A percentile compares a stretch with the other conserved stretches of the same genome.
Conservation (phyloP, 2,113 vertebrate species). For the Megaleporinus macrocephalus region DNA sequence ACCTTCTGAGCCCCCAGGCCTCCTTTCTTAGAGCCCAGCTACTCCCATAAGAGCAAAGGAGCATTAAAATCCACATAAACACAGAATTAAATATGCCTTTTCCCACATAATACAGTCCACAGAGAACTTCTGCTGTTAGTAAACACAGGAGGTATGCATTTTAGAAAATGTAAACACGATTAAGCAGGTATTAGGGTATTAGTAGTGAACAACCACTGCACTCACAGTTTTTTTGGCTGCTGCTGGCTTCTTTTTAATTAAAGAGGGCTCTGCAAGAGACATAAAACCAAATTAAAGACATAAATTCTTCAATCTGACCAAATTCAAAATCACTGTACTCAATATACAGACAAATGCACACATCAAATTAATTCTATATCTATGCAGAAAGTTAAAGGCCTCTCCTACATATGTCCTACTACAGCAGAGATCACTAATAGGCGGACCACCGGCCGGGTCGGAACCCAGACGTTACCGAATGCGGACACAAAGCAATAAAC, state of each 20-base stretch:
- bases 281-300: neutral
- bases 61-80: slow-evolving; percentile 14
- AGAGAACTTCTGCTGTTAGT: neutral
- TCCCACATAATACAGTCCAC: neutral
- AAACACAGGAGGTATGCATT: no score
- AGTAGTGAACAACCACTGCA: slow-evolving; percentile 9
- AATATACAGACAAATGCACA: no score
- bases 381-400: no score
- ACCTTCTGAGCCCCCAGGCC: slow-evolving; percentile 95
- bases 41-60: neutral
- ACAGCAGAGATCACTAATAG: no score
- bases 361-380: no score
- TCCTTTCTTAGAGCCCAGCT: slow-evolving; percentile 89
- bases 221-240: slow-evolving; percentile 72
- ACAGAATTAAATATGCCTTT: neutral
- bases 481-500: no score
- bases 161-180: neutral
- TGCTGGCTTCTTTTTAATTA: slow-evolving; percentile 77
- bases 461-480: no score
- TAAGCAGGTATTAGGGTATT: neutral
- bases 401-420: no score
- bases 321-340: neutral
- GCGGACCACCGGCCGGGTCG: no score
- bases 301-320: no score
- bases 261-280: slow-evolving; percentile 66